Evolutionary conservation across 2,888 invertebrate genomes (phyloP).

Genomic region (Psococerastis gibbosa): DNA sequence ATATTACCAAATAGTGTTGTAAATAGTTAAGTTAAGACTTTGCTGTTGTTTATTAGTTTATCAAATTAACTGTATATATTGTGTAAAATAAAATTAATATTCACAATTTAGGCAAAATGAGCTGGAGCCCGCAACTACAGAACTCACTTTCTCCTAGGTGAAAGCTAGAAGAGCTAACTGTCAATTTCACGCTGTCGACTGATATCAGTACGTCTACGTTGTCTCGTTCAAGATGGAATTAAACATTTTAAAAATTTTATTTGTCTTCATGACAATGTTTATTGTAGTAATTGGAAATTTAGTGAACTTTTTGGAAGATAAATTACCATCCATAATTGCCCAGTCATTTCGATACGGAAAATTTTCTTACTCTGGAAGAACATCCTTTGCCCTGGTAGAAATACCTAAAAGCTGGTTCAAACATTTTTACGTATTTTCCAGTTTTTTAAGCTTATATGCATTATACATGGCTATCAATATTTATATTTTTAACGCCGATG

Average conservation of each 20-base stretch:
- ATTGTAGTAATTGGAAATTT: constrained; percentile 37
- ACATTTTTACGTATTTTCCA: constrained; percentile 61
- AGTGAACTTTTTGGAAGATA: constrained; percentile 41
- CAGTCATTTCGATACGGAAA: constrained; percentile 57
- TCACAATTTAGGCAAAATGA: too few species aligned
- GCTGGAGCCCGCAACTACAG: too few species aligned
- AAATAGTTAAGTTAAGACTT: too few species aligned
- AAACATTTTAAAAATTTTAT: constrained; percentile 22
- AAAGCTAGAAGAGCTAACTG: too few species aligned
- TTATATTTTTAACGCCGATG: constrained; percentile 30
- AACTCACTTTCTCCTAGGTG: too few species aligned
- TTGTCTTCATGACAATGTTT: constrained; percentile 18
- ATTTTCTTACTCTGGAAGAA: constrained; percentile 36
- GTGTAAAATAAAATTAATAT: too few species aligned
- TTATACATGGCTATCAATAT: constrained; percentile 31
- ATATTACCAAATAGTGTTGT: too few species aligned
- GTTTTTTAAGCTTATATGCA: constrained; percentile 32
- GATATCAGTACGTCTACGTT: too few species aligned
- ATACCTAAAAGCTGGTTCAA: constrained; percentile 62
- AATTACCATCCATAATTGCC: constrained; percentile 42
- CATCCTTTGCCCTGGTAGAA: constrained; percentile 31
- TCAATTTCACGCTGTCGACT: too few species aligned
- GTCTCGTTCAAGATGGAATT: too few species aligned
- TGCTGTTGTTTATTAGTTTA: too few species aligned
- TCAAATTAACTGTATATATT: too few species aligned